Base-by-base conservation (phyloP, 2,888 invertebrate genomes). In the Tricholauxania praeusta region DNA sequence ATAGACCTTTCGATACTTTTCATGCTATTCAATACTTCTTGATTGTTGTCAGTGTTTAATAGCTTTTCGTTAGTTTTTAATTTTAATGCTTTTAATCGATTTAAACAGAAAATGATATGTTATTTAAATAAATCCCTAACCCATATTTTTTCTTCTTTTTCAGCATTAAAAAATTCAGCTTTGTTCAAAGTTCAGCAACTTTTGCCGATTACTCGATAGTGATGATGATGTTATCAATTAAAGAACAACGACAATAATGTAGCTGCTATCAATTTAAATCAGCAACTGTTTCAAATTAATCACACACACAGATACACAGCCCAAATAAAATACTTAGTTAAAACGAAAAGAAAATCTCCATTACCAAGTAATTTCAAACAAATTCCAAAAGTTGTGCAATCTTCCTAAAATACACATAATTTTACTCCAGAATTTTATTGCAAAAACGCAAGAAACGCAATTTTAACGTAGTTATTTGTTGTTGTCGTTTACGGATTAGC, bases 311-410 rank as follows among this genome's bases (percentile, higher is more conserved):
- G 39, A 14, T 39, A 69, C 8, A 55, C 28, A 53, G 47, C 17
- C 14, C 52, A 60, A 63, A 63, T 12, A 39, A 52, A 66, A 59
- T 57, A 22, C 39, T 19, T 15, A 63, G 28, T 49, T 17, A 28
- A 12, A 49, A 64, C 2, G 64, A 22, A 12, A n/a, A 57, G 28
- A n/a, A 64, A 39, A 14, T 10, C n/a, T 17, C 52, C 52, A 72
- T 39, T 10, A 47, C 62, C 60, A 63, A 48, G 3, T 52, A 64
- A 57, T 28, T 32, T 19, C 57, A 72, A 72, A 49, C 53, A 63
- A 62, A 67, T 72, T 74, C 64, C 72, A 65, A 71, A 47, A 39
- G 57, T 60, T 51, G 57, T 65, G 59, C 48, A 53, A 12, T 66
- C 32, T 53, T 53, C 66, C 32, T 52, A 53, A 28, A 52, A 59